Evolutionary conservation across 2,888 invertebrate genomes (phyloP).

Genomic region (Netelia fuscicornis): DNA sequence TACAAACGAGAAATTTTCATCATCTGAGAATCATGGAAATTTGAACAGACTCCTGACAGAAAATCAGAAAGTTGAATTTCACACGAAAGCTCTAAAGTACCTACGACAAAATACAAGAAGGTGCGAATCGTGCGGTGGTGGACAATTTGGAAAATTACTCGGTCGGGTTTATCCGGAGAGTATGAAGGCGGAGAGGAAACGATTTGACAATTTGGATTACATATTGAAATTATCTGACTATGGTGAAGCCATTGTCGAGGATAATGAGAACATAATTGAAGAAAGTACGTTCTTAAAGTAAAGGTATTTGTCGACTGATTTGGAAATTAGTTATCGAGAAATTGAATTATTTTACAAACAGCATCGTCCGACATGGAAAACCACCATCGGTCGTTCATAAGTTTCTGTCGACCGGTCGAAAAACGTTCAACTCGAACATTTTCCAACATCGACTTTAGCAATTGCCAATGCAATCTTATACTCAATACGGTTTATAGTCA

Average conservation of each 20-base stretch:
- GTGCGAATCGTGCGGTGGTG: slow-evolving; percentile 87
- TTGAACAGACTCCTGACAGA: slow-evolving; percentile 86
- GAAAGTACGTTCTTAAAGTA: slow-evolving; percentile 33
- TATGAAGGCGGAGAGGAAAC: slow-evolving; percentile 52
- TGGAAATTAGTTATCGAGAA: background rate
- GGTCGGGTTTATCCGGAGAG: slow-evolving; percentile 82
- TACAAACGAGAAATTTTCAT: background rate
- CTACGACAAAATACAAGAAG: slow-evolving; percentile 87
- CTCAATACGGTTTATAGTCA: slow-evolving; percentile 87
- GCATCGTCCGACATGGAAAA: slow-evolving; percentile 54
- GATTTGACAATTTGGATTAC: slow-evolving; percentile 60
- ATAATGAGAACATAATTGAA: slow-evolving; percentile 27
- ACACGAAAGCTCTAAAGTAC: slow-evolving; percentile 87
- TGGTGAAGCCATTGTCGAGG: slow-evolving; percentile 18
- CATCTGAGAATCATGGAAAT: background rate
- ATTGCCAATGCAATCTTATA: slow-evolving; percentile 87
- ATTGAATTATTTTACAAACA: background rate
- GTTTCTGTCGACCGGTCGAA: slow-evolving; percentile 30
- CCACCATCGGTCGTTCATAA: slow-evolving; percentile 42
- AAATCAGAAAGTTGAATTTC: slow-evolving; percentile 88
- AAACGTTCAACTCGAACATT: slow-evolving; percentile 83
- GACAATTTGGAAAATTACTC: slow-evolving; percentile 86
- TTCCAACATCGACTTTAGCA: slow-evolving; percentile 86
- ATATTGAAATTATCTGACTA: slow-evolving; percentile 57
- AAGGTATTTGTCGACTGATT: background rate